A percentile compares a stretch with the other conserved stretches of the same genome.
Evolutionary conservation across 37 sponge, comb jelly and placozoan genomes (phyloP).

Genomic region (Oscarella lobularis): DNA sequence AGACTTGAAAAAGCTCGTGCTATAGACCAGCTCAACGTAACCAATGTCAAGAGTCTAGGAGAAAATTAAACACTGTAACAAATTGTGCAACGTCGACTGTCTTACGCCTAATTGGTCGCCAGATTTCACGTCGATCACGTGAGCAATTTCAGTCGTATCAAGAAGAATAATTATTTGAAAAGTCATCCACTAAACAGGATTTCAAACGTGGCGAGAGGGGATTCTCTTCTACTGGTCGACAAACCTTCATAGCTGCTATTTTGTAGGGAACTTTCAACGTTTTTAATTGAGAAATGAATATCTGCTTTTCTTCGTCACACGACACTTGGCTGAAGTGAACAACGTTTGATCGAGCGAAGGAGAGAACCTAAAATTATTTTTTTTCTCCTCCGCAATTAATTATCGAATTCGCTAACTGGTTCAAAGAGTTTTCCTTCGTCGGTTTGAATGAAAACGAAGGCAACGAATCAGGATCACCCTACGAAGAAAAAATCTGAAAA

Average conservation of each 20-base stretch:
- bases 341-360: conserved; percentile 29
- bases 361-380: conserved; percentile 56
- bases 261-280: conserved; percentile 32
- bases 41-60: conserved; percentile 48
- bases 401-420: not conserved
- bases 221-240: not conserved
- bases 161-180: conserved; percentile 45
- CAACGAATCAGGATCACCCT: conserved; percentile 40
- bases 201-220: not conserved
- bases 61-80: no score
- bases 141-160: conserved; percentile 57
- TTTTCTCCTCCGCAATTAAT: no score
- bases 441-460: conserved; percentile 40
- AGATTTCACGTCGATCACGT: conserved; percentile 36
- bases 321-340: conserved; percentile 45
- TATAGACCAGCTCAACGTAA: conserved; percentile 49
- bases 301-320: conserved; percentile 17
- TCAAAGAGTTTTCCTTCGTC: conserved; percentile 1
- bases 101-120: not conserved
- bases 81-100: no score
- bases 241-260: conserved; percentile 36
- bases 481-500: not conserved
- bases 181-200: conserved; percentile 66
- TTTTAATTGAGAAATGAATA: conserved; percentile 15
- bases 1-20: conserved; percentile 66